Conservation (phyloP, 2,113 vertebrate genomes). For the Drymodes brunneopygia region DNA sequence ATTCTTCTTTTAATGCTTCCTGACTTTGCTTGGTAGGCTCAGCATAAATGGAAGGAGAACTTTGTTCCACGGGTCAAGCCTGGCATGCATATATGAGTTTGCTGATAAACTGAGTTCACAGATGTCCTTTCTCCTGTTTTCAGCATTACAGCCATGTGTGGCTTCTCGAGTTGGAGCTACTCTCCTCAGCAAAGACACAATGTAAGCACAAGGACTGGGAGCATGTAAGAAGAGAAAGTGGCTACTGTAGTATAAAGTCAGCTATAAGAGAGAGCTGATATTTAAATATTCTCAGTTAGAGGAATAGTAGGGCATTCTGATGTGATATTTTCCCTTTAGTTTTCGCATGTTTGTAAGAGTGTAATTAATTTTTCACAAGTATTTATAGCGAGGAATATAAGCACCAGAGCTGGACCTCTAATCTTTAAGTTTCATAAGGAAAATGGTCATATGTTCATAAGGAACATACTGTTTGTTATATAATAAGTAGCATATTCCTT, state of each 20-base stretch:
- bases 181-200: neutral
- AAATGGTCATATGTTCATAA: neutral
- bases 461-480: neutral
- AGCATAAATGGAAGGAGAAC: neutral
- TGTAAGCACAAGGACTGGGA: neutral
- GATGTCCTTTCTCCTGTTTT: neutral
- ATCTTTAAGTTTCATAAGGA: neutral
- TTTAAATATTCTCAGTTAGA: neutral
- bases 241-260: neutral
- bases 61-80: neutral
- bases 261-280: neutral
- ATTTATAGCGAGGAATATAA: neutral
- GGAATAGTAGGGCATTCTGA: neutral
- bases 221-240: neutral
- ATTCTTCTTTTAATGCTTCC: neutral
- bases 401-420: neutral
- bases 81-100: neutral
- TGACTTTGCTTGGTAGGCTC: neutral
- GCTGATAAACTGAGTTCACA: neutral
- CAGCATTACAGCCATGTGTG: neutral
- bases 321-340: neutral
- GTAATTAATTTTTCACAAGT: neutral
- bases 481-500: neutral
- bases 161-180: neutral
- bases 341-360: neutral